Percentiles rank a stretch among this genome's conserved stretches.
Evolutionary conservation across 2,888 invertebrate species (phyloP).

Genomic region (Melanostoma scalare): DNA sequence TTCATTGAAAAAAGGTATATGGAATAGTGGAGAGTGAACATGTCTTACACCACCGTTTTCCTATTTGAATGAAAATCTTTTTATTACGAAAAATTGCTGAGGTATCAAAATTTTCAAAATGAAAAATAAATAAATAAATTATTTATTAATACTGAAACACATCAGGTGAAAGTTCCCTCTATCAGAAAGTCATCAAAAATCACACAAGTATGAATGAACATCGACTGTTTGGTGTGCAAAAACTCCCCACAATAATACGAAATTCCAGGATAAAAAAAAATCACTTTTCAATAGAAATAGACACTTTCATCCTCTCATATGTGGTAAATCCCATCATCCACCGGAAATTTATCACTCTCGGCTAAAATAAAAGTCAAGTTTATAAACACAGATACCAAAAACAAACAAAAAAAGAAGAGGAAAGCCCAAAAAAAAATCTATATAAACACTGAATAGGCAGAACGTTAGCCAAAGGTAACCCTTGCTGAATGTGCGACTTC

Average conservation of each 20-base stretch:
- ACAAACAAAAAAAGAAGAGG: conserved; percentile 18
- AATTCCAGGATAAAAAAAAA: background rate
- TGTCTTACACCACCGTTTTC: no score
- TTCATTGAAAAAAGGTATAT: no score
- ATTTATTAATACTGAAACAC: no score
- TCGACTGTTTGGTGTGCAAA: background rate
- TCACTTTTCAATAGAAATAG: conserved; percentile 21
- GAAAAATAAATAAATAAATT: no score
- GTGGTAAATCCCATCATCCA: conserved; percentile 37
- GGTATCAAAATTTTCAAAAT: no score
- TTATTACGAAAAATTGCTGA: no score
- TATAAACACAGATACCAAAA: conserved; percentile 25
- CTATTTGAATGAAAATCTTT: no score
- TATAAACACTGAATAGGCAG: conserved; percentile 42
- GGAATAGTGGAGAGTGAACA: no score
- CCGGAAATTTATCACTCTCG: conserved; percentile 37
- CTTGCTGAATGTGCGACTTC: conserved; percentile 51
- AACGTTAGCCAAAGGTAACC: conserved; percentile 48
- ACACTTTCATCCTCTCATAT: conserved; percentile 21
- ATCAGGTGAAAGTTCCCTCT: no score
- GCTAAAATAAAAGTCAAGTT: conserved; percentile 41
- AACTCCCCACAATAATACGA: background rate
- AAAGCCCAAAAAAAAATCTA: no score
- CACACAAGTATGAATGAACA: no score
- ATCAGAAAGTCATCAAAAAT: no score